Evolutionary conservation across 2,797 vertebrate genomes (phyloP).

Genomic region (Melanotaenia maccullochi): DNA sequence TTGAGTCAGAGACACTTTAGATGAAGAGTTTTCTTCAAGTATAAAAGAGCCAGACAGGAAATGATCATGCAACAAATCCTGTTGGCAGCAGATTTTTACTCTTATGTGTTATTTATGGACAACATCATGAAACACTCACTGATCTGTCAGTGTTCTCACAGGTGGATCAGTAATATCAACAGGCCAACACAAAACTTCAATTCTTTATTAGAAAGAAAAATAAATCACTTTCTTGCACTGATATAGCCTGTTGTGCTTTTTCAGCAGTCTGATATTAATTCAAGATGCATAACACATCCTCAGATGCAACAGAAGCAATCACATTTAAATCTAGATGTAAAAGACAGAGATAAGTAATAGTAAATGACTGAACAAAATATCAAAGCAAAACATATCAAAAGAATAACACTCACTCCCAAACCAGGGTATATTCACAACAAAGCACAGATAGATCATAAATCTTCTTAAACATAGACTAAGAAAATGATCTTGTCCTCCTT

Average conservation of each 20-base stretch:
- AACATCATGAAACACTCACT: not conserved
- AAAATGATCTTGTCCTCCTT: not conserved
- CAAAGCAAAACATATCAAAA: not conserved
- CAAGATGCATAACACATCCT: not conserved
- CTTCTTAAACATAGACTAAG: not conserved
- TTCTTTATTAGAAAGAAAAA: not conserved
- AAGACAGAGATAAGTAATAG: not conserved
- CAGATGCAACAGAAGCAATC: not conserved
- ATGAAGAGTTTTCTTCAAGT: constrained; percentile 19
- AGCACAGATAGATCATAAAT: not conserved
- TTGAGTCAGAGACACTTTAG: constrained; percentile 1
- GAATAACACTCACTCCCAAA: not conserved
- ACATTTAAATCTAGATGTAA: not conserved
- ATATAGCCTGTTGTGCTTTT: no score
- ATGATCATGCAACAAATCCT: constrained; percentile 3
- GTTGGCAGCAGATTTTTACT: not conserved
- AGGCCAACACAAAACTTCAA: not conserved
- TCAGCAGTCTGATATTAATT: not conserved
- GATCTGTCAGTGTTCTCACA: not conserved
- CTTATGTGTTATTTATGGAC: not conserved
- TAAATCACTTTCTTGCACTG: not conserved
- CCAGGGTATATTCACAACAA: not conserved
- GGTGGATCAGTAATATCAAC: not conserved
- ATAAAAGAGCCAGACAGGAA: constrained; percentile 7
- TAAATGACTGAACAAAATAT: not conserved